These are phyloP conservation scores for Heptranchias perlo DNA, from an alignment of 2,113 vertebrate species.

Conservation along the genomic window DNA sequence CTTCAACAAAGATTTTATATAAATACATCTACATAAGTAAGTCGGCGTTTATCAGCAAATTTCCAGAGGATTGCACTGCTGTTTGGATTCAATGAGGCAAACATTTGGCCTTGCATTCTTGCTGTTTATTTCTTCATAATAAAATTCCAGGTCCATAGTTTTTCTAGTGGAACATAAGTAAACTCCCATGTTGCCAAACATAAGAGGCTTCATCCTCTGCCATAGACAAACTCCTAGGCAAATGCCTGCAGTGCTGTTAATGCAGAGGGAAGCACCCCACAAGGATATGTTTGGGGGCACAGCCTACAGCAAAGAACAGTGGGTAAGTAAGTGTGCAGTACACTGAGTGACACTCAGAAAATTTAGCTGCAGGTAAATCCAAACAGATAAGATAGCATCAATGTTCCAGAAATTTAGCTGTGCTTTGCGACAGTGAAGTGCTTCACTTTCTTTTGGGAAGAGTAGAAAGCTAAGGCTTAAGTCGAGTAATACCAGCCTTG, in stretches of 20 bases:
- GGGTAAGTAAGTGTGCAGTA: neutral
- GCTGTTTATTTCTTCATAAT: neutral
- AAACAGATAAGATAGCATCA: neutral
- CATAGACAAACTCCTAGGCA: neutral
- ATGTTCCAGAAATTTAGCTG: neutral
- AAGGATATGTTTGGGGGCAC: neutral
- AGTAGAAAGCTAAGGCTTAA: neutral
- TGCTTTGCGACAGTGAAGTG: neutral
- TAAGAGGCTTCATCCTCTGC: neutral
- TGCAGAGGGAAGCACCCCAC: neutral
- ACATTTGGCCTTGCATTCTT: neutral
- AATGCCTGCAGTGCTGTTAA: neutral
- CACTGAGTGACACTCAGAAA: neutral
- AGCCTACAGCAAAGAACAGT: neutral
- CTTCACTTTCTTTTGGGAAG: neutral
- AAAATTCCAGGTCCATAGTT: neutral
- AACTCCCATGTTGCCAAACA: neutral
- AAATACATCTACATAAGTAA: neutral
- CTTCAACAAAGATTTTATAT: neutral
- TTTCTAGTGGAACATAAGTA: neutral
- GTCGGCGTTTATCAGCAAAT: neutral
- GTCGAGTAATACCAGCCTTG: neutral
- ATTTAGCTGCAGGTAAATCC: neutral
- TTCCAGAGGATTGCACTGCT: neutral
- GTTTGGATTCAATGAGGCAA: constrained; percentile 13